These are phyloP conservation scores for Invenusta paracnida DNA, from an alignment of 2,888 invertebrate genomes.

Conservation along the genomic window DNA sequence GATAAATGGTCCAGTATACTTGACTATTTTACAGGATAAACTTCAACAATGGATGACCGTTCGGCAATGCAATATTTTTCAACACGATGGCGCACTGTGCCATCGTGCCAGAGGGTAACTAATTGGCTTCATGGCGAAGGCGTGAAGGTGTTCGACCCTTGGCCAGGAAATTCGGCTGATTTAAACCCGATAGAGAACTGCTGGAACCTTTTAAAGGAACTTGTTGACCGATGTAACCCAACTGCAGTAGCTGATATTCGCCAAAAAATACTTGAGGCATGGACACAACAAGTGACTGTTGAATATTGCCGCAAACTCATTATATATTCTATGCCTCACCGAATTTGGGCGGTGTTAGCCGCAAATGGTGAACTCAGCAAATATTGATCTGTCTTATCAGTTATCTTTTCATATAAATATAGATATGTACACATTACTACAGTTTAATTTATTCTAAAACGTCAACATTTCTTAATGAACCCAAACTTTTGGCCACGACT, in stretches of 20 bases:
- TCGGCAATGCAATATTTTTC: background rate
- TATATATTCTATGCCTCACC: background rate
- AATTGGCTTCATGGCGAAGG: background rate
- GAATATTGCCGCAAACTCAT: background rate
- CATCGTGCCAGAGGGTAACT: background rate
- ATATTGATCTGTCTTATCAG: background rate
- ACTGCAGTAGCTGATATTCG: background rate
- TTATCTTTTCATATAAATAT: background rate
- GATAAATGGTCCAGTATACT: background rate
- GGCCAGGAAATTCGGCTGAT: constrained; percentile 8
- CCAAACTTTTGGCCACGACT: no score
- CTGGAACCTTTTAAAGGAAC: constrained; percentile 2
- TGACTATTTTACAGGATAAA: constrained; percentile 2
- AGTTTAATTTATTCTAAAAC: background rate
- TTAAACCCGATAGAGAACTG: constrained; percentile 16
- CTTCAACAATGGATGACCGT: background rate
- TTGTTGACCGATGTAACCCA: background rate
- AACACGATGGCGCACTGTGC: constrained; percentile 16
- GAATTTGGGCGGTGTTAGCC: background rate
- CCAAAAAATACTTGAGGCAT: background rate
- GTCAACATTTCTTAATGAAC: background rate
- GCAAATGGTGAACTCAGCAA: background rate
- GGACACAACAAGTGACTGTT: background rate
- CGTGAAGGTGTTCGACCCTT: constrained; percentile 12
- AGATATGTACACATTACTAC: background rate